Evolutionary conservation across 2,797 vertebrate species (phyloP).

Genomic region (Rachycentron canadum): DNA sequence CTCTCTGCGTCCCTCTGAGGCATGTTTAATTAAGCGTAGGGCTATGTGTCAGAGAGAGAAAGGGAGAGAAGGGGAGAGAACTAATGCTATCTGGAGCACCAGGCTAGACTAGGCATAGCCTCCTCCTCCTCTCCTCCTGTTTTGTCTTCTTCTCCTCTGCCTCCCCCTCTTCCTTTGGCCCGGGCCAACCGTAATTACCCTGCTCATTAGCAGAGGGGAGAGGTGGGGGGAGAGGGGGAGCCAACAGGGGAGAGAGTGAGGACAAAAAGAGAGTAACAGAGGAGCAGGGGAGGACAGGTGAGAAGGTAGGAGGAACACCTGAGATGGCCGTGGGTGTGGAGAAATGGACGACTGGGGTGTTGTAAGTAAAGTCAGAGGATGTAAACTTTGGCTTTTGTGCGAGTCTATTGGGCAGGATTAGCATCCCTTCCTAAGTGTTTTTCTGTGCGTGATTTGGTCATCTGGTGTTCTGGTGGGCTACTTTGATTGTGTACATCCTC

Average conservation of each 20-base stretch:
- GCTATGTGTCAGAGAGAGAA: slow-evolving; percentile 77
- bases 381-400: slow-evolving; percentile 4
- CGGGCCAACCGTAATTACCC: slow-evolving; percentile 82
- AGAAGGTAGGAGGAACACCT: slow-evolving; percentile 49
- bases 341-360: slow-evolving; percentile 3
- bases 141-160: slow-evolving; percentile 68
- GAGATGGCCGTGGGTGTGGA: slow-evolving; percentile 11
- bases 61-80: slow-evolving; percentile 59
- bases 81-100: slow-evolving; percentile 79
- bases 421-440: neutral
- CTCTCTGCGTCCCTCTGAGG: slow-evolving; percentile 76
- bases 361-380: slow-evolving; percentile 2
- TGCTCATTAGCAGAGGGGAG: slow-evolving; percentile 83
- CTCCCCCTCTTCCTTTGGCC: slow-evolving; percentile 69
- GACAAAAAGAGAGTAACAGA: slow-evolving; percentile 65
- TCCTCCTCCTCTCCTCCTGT: slow-evolving; percentile 72
- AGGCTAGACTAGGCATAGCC: slow-evolving; percentile 73
- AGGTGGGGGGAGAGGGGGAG: slow-evolving; percentile 59
- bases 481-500: neutral
- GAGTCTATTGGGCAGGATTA: neutral
- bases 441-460: neutral
- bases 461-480: neutral
- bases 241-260: slow-evolving; percentile 66
- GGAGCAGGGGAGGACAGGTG: slow-evolving; percentile 67
- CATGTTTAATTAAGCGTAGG: slow-evolving; percentile 86